These are phyloP conservation scores for Petrolisthes manimaculis DNA, from an alignment of 2,888 invertebrate species.

Conservation along the genomic window DNA sequence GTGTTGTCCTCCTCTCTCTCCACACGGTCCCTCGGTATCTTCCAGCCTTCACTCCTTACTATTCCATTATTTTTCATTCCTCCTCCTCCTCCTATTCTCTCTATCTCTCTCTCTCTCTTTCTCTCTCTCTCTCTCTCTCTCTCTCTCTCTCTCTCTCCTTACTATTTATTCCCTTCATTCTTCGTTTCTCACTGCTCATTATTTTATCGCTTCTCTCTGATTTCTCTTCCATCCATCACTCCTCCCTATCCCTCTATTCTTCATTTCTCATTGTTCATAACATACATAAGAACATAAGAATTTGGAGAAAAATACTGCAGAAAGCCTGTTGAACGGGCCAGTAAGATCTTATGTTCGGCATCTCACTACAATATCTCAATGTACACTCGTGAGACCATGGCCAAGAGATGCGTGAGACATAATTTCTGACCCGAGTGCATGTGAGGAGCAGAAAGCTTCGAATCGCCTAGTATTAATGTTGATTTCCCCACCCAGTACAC, in stretches of 20 bases:
- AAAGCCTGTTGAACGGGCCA: no score
- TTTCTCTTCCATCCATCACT: neutral
- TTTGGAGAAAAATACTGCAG: no score
- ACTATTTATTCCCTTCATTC: neutral
- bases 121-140: neutral
- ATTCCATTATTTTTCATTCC: neutral
- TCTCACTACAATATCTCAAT: no score
- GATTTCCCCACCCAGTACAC: no score
- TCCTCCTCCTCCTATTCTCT: no score
- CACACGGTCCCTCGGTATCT: neutral
- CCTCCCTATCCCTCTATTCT: neutral
- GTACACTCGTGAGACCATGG: no score
- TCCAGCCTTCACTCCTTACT: neutral
- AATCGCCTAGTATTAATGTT: no score
- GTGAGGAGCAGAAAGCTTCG: no score
- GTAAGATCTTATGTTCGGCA: no score
- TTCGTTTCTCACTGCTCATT: neutral
- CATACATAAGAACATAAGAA: no score
- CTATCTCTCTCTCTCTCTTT: neutral
- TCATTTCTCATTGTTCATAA: neutral
- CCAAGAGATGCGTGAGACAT: no score
- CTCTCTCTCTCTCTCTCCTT: constrained; percentile 24
- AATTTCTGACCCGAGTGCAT: no score
- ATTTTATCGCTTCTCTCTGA: neutral
- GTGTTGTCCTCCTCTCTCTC: neutral